Conservation (phyloP, 1,140 invertebrate species). For the Trissolcus basalis region DNA sequence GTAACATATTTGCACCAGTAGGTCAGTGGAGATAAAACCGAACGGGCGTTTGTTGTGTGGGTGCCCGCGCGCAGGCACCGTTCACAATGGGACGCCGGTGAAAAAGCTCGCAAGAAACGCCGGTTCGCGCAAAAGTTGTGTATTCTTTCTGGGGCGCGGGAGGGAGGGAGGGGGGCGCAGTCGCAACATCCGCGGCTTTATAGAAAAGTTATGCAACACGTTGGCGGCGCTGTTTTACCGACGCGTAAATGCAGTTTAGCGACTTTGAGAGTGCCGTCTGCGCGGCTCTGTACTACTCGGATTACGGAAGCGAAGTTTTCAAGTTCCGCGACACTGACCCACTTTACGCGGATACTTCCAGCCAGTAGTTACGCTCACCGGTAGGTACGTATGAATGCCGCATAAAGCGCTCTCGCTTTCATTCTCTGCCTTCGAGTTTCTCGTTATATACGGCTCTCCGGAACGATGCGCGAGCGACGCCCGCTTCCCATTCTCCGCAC, state of each 20-base stretch:
- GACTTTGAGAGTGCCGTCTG: slow-evolving; percentile 48
- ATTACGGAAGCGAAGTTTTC: slow-evolving; percentile 77
- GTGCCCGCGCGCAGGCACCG: not conserved
- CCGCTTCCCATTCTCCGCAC: slow-evolving; percentile 53
- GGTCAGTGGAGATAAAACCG: slow-evolving; percentile 46
- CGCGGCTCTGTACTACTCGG: slow-evolving; percentile 61
- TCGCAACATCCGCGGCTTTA: slow-evolving; percentile 30
- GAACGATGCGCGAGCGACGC: slow-evolving; percentile 7
- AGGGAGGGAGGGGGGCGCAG: slow-evolving; percentile 4
- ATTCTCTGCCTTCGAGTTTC: slow-evolving; percentile 59
- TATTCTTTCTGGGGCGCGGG: slow-evolving; percentile 8
- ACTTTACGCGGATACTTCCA: slow-evolving; percentile 71
- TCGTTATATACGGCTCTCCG: slow-evolving; percentile 47
- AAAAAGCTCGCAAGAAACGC: slow-evolving; percentile 5
- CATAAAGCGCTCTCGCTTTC: slow-evolving; percentile 70
- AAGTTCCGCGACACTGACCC: slow-evolving; percentile 76
- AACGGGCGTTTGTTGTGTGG: not conserved
- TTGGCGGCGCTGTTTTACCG: slow-evolving; percentile 51
- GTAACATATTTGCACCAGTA: slow-evolving; percentile 43
- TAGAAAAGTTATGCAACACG: slow-evolving; percentile 53
- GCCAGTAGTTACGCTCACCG: slow-evolving; percentile 68
- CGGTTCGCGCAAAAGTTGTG: slow-evolving; percentile 24
- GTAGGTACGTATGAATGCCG: slow-evolving; percentile 68
- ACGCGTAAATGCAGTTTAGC: slow-evolving; percentile 58
- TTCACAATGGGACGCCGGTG: slow-evolving; percentile 7